These are phyloP conservation scores for Diachasma alloeum DNA, from an alignment of 1,140 invertebrate genomes.

Conservation along the genomic window DNA sequence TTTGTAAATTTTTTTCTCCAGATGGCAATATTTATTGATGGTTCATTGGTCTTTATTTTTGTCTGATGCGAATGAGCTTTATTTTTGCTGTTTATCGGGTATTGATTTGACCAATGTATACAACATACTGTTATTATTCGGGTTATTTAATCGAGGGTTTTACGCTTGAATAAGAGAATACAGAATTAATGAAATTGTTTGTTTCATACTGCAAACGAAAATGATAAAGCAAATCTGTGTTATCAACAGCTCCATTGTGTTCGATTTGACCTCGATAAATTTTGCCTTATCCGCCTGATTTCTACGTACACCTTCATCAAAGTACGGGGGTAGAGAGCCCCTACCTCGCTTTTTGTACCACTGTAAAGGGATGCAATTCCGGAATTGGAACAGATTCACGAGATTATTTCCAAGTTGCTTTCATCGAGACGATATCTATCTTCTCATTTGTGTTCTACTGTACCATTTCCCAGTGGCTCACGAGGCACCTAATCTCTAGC, in stretches of 20 bases:
- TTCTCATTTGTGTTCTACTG: neutral
- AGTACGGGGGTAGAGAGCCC: neutral
- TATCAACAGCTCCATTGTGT: neutral
- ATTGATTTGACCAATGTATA: neutral
- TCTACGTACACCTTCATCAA: neutral
- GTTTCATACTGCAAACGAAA: neutral
- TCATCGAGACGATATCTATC: neutral
- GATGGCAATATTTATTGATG: no score
- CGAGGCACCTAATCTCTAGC: neutral
- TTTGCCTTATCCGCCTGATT: conserved; percentile 15
- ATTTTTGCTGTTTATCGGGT: neutral
- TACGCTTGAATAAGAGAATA: neutral
- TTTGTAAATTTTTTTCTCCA: no score
- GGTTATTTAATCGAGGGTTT: neutral
- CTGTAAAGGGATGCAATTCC: conserved; percentile 2
- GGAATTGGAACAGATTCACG: neutral
- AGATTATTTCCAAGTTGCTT: neutral
- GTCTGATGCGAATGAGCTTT: neutral
- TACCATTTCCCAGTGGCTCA: neutral
- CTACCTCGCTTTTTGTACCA: conserved; percentile 4
- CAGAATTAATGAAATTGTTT: neutral
- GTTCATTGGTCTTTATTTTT: no score
- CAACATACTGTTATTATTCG: neutral
- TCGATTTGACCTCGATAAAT: conserved; percentile 17
- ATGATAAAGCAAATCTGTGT: neutral